Percentiles rank a stretch among this genome's conserved stretches.
phyloP scores from a whole-genome alignment of 30 jellyfish, hydroid and myxozoan species.

The Kudoa iwatai region DNA sequence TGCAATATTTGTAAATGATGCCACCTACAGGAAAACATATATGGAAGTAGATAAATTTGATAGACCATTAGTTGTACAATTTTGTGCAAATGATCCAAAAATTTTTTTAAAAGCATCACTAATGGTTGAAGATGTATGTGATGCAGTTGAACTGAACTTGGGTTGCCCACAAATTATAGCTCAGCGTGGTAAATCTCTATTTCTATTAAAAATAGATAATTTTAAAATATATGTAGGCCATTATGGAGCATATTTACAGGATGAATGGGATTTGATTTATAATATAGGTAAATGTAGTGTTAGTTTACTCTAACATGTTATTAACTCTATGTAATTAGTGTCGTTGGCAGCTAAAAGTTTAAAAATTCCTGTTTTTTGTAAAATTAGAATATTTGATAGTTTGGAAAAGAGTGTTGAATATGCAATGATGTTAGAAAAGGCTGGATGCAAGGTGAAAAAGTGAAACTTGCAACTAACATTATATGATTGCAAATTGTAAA shows the following conservation, averaged over 20 bases:
- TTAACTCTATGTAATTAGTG: no score
- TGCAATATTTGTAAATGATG: constrained; percentile 41
- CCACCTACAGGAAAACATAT: constrained; percentile 37
- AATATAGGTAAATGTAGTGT: constrained; percentile 7
- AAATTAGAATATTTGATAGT: constrained; percentile 23
- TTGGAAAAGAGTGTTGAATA: constrained; percentile 22
- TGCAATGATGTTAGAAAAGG: constrained; percentile 47
- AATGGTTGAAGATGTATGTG: constrained; percentile 32
- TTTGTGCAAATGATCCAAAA: constrained; percentile 52
- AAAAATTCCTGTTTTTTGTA: constrained; percentile 28
- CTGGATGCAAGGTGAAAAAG: constrained; percentile 50
- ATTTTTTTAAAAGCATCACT: constrained; percentile 17
- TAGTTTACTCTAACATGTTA: constrained; percentile 9
- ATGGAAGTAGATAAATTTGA: constrained; percentile 32
- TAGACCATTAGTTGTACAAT: constrained; percentile 61
- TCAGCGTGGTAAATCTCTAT: no score
- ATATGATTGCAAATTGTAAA: no score
- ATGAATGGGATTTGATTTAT: constrained; percentile 30
- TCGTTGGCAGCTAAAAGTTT: constrained; percentile 28
- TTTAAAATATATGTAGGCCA: constrained; percentile 9
- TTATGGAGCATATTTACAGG: constrained; percentile 51
- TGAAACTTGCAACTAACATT: no score
- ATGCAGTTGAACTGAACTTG: constrained; percentile 45
- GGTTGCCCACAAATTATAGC: constrained; percentile 93
- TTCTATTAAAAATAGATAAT: constrained; percentile 30